phyloP scores from a whole-genome alignment of 2,888 invertebrate species.

The Ophion ventricosus region DNA sequence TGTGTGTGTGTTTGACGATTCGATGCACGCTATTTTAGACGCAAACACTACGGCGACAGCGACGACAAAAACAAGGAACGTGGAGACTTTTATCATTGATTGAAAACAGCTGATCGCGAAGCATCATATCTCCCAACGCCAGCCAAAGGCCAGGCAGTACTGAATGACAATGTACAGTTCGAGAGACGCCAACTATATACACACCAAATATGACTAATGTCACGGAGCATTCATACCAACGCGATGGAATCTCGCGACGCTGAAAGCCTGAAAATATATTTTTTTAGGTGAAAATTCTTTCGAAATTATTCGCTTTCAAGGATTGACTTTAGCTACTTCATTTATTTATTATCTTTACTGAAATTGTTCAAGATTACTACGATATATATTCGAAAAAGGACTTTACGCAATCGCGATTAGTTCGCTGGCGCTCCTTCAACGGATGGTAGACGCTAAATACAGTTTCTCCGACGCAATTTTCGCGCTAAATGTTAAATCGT shows the following conservation, averaged over 20 bases:
- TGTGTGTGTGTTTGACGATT: slow-evolving; percentile 11
- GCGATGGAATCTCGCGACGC: not conserved
- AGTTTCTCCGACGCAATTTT: not conserved
- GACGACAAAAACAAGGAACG: slow-evolving; percentile 50
- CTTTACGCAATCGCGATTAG: not conserved
- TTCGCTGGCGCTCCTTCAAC: not conserved
- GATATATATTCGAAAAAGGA: not conserved
- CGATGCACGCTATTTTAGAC: slow-evolving; percentile 50
- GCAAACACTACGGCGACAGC: slow-evolving; percentile 46
- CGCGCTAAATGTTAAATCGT: not conserved
- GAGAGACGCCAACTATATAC: slow-evolving; percentile 21
- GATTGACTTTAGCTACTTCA: not conserved
- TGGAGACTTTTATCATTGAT: slow-evolving; percentile 75
- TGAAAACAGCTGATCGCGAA: slow-evolving; percentile 78
- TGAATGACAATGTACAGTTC: slow-evolving; percentile 36
- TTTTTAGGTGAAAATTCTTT: not conserved
- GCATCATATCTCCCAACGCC: slow-evolving; percentile 55
- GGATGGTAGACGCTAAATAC: not conserved
- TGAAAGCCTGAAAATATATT: not conserved
- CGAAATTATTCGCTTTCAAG: not conserved
- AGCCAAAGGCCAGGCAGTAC: slow-evolving; percentile 21
- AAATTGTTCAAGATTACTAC: not conserved
- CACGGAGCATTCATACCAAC: slow-evolving; percentile 66
- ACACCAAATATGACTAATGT: slow-evolving; percentile 46
- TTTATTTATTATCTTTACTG: not conserved